Evolutionary conservation across 2,888 invertebrate species (phyloP).

Genomic region (Bellardia pandia): DNA sequence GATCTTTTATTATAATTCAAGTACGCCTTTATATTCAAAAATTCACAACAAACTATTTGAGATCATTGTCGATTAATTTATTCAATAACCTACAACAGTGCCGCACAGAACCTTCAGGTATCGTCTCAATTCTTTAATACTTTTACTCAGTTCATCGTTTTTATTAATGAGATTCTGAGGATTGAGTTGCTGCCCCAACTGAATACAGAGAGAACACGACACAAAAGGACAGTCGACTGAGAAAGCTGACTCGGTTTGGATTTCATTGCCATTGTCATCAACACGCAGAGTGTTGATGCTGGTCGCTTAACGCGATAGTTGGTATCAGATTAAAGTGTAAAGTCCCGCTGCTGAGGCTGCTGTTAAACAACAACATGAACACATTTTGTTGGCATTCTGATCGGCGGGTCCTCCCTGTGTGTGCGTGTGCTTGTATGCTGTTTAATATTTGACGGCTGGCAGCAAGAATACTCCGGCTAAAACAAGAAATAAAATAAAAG

Average conservation of each 20-base stretch:
- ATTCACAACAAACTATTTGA: slow-evolving; percentile 58
- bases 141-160: slow-evolving; percentile 25
- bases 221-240: slow-evolving; percentile 33
- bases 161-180: slow-evolving; percentile 44
- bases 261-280: slow-evolving; percentile 74
- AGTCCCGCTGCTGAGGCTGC: slow-evolving; percentile 72
- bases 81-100: slow-evolving; percentile 76
- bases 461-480: slow-evolving; percentile 15
- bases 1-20: not conserved
- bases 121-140: not conserved
- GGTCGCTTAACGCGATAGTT: slow-evolving; percentile 65
- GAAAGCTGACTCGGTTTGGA: slow-evolving; percentile 54
- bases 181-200: slow-evolving; percentile 46
- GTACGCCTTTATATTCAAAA: slow-evolving; percentile 7
- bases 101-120: slow-evolving; percentile 22
- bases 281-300: slow-evolving; percentile 74
- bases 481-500: slow-evolving; percentile 26
- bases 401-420: not conserved
- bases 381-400: not conserved
- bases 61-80: slow-evolving; percentile 79
- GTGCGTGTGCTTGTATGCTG: not conserved
- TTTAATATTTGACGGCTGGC: slow-evolving; percentile 20
- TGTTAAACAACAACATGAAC: slow-evolving; percentile 34
- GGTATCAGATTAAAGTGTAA: slow-evolving; percentile 75
- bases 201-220: slow-evolving; percentile 16